Conservation (phyloP, 2,888 invertebrate genomes). For the Microplitis deprimator region DNA sequence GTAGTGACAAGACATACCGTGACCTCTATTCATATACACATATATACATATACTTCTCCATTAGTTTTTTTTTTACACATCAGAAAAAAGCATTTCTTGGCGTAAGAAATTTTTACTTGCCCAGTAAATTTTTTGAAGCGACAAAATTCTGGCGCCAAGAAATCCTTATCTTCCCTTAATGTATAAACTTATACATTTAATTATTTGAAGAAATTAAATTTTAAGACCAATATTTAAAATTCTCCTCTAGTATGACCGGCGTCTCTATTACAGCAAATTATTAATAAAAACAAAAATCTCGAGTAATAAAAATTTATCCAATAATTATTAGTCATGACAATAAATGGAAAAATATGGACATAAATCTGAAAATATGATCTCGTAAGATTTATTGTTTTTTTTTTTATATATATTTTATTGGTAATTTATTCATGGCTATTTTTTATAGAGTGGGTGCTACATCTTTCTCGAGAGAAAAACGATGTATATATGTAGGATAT, state of each 20-base stretch:
- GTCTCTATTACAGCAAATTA: too few species aligned
- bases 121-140: not conserved
- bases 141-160: too few species aligned
- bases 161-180: too few species aligned
- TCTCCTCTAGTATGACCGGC: too few species aligned
- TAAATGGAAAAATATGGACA: not conserved
- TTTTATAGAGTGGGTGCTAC: conserved; percentile 21
- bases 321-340: not conserved
- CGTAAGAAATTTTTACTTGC: not conserved
- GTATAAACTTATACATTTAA: too few species aligned
- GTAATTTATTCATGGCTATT: not conserved
- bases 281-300: too few species aligned
- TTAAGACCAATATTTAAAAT: too few species aligned
- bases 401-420: not conserved
- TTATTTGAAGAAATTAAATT: too few species aligned
- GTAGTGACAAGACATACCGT: not conserved
- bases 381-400: not conserved
- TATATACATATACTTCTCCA: not conserved
- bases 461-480: conserved; percentile 14
- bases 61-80: not conserved
- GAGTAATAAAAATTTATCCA: not conserved
- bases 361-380: not conserved
- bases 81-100: not conserved
- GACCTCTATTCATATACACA: not conserved
- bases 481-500: not conserved